Evolutionary conservation across 2,113 vertebrate species (phyloP).

Genomic region (Vulpes vulpes): DNA sequence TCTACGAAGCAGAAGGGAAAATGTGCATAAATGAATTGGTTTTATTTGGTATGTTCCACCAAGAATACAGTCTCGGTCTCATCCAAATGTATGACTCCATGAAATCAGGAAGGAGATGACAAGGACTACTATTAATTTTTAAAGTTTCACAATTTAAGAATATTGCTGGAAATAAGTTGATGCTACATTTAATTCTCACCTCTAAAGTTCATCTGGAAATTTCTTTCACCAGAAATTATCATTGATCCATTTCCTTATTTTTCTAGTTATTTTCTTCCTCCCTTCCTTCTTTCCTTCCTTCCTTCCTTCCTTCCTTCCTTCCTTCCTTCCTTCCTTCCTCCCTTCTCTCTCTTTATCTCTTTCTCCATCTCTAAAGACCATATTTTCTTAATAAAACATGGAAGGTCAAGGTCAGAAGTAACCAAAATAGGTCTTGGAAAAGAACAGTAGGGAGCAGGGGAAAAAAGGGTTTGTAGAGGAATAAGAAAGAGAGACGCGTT

Average conservation of each 20-base stretch:
- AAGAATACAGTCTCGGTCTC: neutral
- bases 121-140: neutral
- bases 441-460: neutral
- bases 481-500: neutral
- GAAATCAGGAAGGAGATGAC: neutral
- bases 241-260: neutral
- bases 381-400: neutral
- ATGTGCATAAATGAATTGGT: neutral
- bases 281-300: no score
- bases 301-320: accelerated
- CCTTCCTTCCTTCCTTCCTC: no score
- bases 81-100: neutral
- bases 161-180: neutral
- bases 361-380: neutral
- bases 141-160: neutral
- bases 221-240: neutral
- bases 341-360: accelerated
- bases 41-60: neutral
- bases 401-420: neutral
- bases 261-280: neutral
- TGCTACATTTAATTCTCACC: neutral
- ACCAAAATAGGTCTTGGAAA: neutral
- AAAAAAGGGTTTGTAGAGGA: neutral
- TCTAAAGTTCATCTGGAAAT: neutral
- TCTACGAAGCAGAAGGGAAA: neutral